Conservation (phyloP, 2,888 invertebrate genomes). For the Scrobipalpa costella region DNA sequence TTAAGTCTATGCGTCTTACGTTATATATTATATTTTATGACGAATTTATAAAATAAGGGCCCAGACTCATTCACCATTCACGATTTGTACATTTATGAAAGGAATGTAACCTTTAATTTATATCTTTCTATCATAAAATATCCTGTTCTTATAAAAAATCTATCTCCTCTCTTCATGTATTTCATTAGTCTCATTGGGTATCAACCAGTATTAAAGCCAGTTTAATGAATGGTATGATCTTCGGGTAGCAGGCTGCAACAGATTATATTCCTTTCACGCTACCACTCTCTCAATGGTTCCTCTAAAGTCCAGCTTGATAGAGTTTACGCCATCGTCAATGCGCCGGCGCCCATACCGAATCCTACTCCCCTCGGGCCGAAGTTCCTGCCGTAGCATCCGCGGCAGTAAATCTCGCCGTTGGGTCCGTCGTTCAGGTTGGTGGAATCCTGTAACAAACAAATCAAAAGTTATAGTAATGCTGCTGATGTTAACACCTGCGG, state of each 20-base stretch:
- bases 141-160: conserved; percentile 53
- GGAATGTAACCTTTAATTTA: conserved; percentile 82
- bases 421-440: conserved; percentile 95
- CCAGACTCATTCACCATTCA: conserved; percentile 75
- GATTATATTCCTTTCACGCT: conserved; percentile 74
- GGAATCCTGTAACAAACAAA: conserved; percentile 83
- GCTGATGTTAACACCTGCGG: no score
- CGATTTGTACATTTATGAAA: conserved; percentile 77
- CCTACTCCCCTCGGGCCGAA: conserved; percentile 95
- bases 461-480: conserved; percentile 16
- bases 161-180: conserved; percentile 33
- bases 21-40: conserved; percentile 75
- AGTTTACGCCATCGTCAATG: conserved; percentile 91
- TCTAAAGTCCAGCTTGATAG: conserved; percentile 77
- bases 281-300: conserved; percentile 58
- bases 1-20: conserved; percentile 69
- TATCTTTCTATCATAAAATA: conserved; percentile 77
- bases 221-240: conserved; percentile 78
- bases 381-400: conserved; percentile 92
- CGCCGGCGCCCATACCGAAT: conserved; percentile 94
- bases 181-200: conserved; percentile 72
- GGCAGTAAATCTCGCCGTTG: conserved; percentile 96
- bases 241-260: conserved; percentile 62
- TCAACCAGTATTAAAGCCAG: conserved; percentile 81
- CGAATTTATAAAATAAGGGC: conserved; percentile 80